Evolutionary conservation across 2,888 invertebrate species (phyloP).

Genomic region (Papilio elwesi): DNA sequence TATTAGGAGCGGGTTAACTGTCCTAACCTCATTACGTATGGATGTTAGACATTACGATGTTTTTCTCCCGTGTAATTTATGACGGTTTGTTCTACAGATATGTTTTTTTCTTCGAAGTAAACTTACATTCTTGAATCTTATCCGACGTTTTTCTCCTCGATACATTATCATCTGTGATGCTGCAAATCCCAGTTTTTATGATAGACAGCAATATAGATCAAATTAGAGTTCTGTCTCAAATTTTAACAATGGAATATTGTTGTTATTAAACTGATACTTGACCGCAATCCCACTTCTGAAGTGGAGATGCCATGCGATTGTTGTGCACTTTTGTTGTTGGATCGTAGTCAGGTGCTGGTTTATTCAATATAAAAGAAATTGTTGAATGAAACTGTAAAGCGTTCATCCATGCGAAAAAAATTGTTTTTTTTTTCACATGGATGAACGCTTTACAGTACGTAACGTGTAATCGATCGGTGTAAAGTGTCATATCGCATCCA

Average conservation of each 20-base stretch:
- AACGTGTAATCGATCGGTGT: neutral
- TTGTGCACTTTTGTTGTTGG: no score
- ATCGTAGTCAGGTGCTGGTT: no score
- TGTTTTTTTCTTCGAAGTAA: neutral
- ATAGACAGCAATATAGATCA: no score
- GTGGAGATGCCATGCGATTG: no score
- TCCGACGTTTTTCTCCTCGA: no score
- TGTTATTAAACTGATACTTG: no score
- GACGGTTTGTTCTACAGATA: neutral
- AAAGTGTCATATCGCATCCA: neutral
- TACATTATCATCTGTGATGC: no score
- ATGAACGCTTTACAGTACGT: neutral
- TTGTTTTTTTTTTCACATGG: neutral
- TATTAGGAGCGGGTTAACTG: conserved; percentile 15
- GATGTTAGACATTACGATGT: conserved; percentile 14
- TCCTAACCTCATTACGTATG: conserved; percentile 9
- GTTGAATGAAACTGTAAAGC: neutral
- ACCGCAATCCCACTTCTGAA: no score
- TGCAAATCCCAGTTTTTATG: no score
- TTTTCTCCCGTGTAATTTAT: neutral
- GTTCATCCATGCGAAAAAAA: no score
- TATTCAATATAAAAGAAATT: neutral
- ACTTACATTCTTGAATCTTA: neutral
- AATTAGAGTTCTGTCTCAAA: no score
- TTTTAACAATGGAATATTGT: no score